Conservation (phyloP, 2,113 vertebrate species). For the Aythya baeri region DNA sequence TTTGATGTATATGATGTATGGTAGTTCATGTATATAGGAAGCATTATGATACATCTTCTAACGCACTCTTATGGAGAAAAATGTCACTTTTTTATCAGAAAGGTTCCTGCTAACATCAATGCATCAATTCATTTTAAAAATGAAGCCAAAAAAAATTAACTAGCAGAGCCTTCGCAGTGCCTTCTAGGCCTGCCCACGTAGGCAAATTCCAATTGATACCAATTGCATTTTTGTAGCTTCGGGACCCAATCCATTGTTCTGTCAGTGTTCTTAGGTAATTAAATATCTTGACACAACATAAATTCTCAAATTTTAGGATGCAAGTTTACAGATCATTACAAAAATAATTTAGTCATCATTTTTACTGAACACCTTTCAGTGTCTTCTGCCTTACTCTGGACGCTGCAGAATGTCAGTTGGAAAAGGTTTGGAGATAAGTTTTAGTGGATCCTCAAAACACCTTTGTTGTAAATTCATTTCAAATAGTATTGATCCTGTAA, state of each 20-base stretch:
- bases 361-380: conserved; percentile 4
- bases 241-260: neutral
- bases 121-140: conserved; percentile 1
- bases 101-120: neutral
- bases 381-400: neutral
- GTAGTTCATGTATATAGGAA: conserved; percentile 67
- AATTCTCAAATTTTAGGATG: conserved; percentile 14
- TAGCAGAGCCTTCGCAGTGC: neutral
- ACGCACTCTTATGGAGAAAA: conserved; percentile 44
- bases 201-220: neutral
- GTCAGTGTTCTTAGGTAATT: neutral
- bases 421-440: conserved; percentile 34
- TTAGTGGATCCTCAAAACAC: conserved; percentile 20
- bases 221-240: neutral
- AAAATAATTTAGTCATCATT: conserved; percentile 35
- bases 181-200: neutral
- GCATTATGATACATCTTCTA: conserved; percentile 48
- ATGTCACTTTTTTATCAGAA: conserved; percentile 24
- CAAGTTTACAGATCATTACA: neutral
- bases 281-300: neutral
- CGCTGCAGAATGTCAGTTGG: conserved; percentile 36
- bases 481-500: conserved; percentile 19
- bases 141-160: neutral
- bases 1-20: conserved; percentile 4
- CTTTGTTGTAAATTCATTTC: conserved; percentile 34